Base-by-base conservation (phyloP, 2,888 invertebrate genomes). In the Agrilus biguttatus region DNA sequence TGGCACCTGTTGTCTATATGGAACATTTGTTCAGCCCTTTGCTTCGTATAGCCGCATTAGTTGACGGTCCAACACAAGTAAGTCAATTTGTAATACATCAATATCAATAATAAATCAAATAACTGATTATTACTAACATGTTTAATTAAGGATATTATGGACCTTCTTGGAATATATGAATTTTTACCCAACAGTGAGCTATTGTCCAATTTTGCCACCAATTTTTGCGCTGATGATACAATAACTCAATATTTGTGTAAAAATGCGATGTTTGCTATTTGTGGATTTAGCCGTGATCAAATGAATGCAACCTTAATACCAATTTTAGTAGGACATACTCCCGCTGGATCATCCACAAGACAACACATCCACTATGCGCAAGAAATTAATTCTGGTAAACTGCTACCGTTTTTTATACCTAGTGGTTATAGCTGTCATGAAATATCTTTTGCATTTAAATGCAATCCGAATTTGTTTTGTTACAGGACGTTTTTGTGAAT, bases 1-100 rank as follows among this genome's bases (percentile, higher is more conserved):
- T 83, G 47, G 83, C 81, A 0, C 84, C 85, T 0, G 77, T 85
- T 1, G 78, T 78, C 0, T 82, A 19, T 32, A 36, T 46, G 41
- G 6, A 68, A 12, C 65, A 78, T 48, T 71, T 75, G 51, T 63
- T 60, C 21, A 60, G 59, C 46, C 60, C 61, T 8, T 39, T 61
- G 23, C 32, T 62, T 40, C 48, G 51, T 37, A 42, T 60, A 6
- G 33, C 58, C 12, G 49, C 59, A 1, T 47, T 46, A 14, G 54
- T 55, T 47, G 41, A 49, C 63, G 63, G 12, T 64, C 60, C 41
- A 64, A 63, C 43, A 61, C 62, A 4, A 77, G 75, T 75, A 49
- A 77, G 51, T 73, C 72, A 0, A 7, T 7, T 4, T 23, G 5
- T 23, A 5, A 8, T n/a, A n/a, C n/a, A n/a, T n/a, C n/a, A n/a